Percentiles rank a stretch among this genome's conserved stretches.
phyloP scores from a whole-genome alignment of 2,888 invertebrate species.

The Conomelus anceps region DNA sequence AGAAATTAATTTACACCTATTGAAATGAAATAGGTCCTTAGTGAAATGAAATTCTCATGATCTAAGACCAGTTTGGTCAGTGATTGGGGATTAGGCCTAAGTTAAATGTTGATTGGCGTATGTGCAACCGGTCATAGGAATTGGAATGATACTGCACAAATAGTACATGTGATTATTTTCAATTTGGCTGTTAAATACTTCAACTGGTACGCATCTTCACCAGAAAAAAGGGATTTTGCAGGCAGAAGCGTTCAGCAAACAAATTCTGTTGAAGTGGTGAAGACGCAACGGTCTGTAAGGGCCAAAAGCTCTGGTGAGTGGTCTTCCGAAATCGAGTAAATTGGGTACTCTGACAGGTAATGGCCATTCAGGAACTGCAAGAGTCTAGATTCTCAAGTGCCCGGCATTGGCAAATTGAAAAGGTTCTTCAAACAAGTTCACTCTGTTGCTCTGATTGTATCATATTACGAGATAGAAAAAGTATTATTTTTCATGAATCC shows the following conservation, averaged over 20 bases:
- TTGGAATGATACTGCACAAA: not conserved
- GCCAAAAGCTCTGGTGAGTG: not conserved
- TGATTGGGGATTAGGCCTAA: too few relatives aligned
- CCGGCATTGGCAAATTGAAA: not conserved
- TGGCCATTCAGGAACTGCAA: not conserved
- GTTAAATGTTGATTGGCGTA: too few relatives aligned
- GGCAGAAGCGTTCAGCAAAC: not conserved
- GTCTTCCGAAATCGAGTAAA: not conserved
- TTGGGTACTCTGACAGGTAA: not conserved
- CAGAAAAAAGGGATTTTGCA: not conserved
- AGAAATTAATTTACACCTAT: too few relatives aligned
- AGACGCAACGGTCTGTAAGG: not conserved
- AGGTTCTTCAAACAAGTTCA: not conserved
- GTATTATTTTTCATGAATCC: too few relatives aligned
- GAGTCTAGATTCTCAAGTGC: not conserved
- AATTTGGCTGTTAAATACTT: too few relatives aligned
- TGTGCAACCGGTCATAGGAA: too few relatives aligned
- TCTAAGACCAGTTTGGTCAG: too few relatives aligned
- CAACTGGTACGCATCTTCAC: too few relatives aligned
- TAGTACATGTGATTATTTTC: not conserved
- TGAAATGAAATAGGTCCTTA: too few relatives aligned
- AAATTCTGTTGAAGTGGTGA: not conserved
- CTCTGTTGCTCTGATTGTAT: not conserved
- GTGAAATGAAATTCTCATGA: too few relatives aligned
- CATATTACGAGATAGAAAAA: not conserved